Conservation (phyloP, 2,797 vertebrate genomes). For the Trichosurus vulpecula region DNA sequence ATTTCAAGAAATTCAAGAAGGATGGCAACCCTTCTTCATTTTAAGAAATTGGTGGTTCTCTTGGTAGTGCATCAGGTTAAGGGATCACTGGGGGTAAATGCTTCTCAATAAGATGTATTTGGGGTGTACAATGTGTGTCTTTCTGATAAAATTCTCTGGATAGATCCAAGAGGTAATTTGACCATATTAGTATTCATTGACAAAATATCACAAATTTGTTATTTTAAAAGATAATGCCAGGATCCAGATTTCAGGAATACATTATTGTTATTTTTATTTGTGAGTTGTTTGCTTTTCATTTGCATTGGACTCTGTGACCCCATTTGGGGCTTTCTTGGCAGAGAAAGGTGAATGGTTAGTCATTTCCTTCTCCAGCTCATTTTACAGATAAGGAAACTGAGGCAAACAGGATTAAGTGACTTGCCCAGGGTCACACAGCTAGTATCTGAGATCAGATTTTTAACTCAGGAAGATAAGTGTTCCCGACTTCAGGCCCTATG, state of each 20-base stretch:
- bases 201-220: slow-evolving; percentile 4
- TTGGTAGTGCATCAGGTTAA: neutral
- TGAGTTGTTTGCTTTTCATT: slow-evolving; percentile 19
- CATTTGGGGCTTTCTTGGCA: neutral
- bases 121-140: neutral
- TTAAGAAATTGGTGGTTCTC: neutral
- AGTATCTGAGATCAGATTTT: too few species aligned
- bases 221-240: slow-evolving; percentile 16
- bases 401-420: too few species aligned
- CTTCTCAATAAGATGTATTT: neutral
- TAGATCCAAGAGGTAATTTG: neutral
- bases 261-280: slow-evolving; percentile 14
- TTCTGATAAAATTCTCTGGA: neutral
- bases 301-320: neutral
- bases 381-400: too few species aligned
- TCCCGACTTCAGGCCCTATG: too few species aligned
- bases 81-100: neutral
- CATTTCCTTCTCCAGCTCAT: too few species aligned
- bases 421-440: too few species aligned
- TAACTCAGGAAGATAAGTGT: too few species aligned
- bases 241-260: slow-evolving; percentile 6
- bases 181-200: slow-evolving; percentile 17
- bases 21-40: neutral
- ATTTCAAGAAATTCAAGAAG: slow-evolving; percentile 15
- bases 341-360: too few species aligned